Evolutionary conservation across 1,140 invertebrate genomes (phyloP).

Genomic region (Trachymyrmex cornetzi): DNA sequence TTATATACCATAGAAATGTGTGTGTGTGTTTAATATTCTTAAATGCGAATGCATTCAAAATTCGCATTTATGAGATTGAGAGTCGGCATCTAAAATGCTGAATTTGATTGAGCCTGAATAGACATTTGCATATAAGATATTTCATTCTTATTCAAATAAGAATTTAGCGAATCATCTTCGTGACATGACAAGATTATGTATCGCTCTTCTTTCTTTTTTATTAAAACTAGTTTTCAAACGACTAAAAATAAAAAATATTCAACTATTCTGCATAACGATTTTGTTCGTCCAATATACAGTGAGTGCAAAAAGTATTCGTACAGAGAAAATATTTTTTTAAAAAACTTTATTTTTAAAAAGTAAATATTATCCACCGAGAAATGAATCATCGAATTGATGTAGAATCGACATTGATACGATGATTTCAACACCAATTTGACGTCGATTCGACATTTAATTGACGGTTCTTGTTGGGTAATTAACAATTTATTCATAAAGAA

Average conservation of each 20-base stretch:
- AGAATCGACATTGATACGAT: too few relatives aligned
- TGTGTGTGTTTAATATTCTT: constrained; percentile 5
- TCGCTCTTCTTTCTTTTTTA: background rate
- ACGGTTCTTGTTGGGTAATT: too few relatives aligned
- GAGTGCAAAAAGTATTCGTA: too few relatives aligned
- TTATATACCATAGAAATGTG: background rate
- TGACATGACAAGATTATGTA: background rate
- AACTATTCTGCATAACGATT: background rate
- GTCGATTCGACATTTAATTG: too few relatives aligned
- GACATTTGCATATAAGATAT: constrained; percentile 33
- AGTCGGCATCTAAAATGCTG: background rate
- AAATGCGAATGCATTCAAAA: background rate
- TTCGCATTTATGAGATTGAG: background rate
- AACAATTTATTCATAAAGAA: too few relatives aligned
- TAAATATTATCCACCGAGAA: too few relatives aligned
- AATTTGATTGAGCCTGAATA: constrained; percentile 8
- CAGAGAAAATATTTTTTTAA: too few relatives aligned
- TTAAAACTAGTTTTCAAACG: background rate
- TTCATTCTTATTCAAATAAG: constrained; percentile 1
- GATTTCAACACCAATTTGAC: too few relatives aligned
- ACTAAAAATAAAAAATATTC: background rate
- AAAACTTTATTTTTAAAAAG: too few relatives aligned
- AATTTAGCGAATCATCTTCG: background rate
- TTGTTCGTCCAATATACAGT: background rate
- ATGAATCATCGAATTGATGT: too few relatives aligned